Conservation (phyloP, 2,113 vertebrate genomes). For the Platichthys stellatus region DNA sequence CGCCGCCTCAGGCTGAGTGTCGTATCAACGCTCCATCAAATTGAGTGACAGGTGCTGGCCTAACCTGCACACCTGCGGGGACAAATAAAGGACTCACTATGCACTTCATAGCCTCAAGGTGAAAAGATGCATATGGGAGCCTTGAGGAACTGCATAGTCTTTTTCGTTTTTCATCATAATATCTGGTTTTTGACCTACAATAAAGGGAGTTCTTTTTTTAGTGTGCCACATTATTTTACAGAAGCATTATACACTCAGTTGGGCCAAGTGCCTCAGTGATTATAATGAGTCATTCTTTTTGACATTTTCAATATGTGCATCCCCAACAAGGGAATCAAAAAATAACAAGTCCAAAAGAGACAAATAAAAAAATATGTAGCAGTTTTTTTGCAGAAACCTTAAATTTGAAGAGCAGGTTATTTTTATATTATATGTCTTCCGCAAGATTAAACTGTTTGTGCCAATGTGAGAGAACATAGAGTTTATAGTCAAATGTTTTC, state of each 20-base stretch:
- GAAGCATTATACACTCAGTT: conserved; percentile 38
- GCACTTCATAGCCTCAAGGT: conserved; percentile 54
- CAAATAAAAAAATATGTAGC: not conserved
- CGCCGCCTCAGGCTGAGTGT: conserved; percentile 60
- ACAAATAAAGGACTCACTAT: conserved; percentile 57
- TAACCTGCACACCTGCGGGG: conserved; percentile 55
- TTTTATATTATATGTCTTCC: conserved; percentile 18
- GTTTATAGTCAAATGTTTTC: not conserved
- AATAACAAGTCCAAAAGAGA: not conserved
- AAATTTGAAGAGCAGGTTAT: conserved; percentile 1
- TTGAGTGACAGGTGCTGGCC: conserved; percentile 67
- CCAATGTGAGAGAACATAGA: conserved; percentile 5
- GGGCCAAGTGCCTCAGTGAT: not conserved
- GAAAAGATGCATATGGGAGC: conserved; percentile 39
- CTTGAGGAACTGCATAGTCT: conserved; percentile 25
- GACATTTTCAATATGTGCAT: not conserved
- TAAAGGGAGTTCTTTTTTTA: not conserved
- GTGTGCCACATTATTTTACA: conserved; percentile 7
- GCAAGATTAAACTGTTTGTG: conserved; percentile 20
- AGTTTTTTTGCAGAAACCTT: not conserved
- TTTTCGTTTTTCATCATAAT: conserved; percentile 6
- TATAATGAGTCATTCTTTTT: not conserved
- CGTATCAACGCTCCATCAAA: conserved; percentile 59
- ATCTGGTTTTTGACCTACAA: not conserved
- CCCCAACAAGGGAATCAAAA: not conserved